Evolutionary conservation across 2,797 vertebrate species (phyloP), one percentile per base, ranked within the genome.

Genomic region (Morelia viridis): DNA sequence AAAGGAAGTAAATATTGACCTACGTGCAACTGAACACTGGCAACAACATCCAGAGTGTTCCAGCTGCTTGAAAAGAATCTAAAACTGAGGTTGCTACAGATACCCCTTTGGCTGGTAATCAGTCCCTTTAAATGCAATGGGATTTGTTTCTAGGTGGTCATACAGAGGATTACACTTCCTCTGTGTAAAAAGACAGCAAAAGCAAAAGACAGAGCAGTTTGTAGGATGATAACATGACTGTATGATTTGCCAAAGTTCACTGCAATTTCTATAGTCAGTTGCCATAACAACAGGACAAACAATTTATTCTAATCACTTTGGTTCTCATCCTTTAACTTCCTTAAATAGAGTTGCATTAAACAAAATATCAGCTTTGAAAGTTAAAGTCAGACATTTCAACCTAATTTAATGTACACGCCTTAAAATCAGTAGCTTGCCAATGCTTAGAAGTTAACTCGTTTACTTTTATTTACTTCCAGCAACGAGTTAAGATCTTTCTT

Each of bases 261-360:
- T 91, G 92, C 87, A 90, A 89, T 90, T 94, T 95, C 26, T 56
- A 60, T 94, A 95, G 93, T 94, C 92, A 93, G 96, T 96, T 97
- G 92, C 94, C 93, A 94, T 96, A 95, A 93, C 95, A 94, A 96
- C 95, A 94, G 90, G 71, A 92, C 88, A 87, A 96, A 95, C 31
- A 46, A 90, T 94, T 96, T 93, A 96, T 95, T 96, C 94, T 90
- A 93, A 94, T 94, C 71, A 85, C 89, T 91, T n/a, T 91, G 91
- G 61, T 85, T 0, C 41, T 92, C 94, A 93, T 94, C 94, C 89
- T 93, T 68, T 60, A 90, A 93, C 86, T 89, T 84, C 86, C 88
- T 91, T 94, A 94, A 94, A 94, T 71, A 90, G 0, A 94, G 65
- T 53, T 94, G 92, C 91, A 94, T 92, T 65, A 94, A 89, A 92